phyloP scores from a whole-genome alignment of 2,797 vertebrate species.

The Acridotheres tristis region DNA sequence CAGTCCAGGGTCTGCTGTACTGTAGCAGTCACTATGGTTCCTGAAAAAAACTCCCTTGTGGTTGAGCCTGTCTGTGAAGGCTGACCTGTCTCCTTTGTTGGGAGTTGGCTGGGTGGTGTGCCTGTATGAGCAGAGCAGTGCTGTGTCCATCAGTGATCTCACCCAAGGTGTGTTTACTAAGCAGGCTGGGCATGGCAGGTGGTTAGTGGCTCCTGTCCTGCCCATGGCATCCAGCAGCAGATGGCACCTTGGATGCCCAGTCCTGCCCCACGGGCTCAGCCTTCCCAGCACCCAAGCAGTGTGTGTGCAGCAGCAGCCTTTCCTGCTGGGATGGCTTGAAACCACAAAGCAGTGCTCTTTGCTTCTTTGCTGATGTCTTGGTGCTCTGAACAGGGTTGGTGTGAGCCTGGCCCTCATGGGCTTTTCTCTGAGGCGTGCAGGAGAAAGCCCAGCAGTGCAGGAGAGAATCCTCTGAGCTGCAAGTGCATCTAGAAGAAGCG shows the following conservation, averaged over 20 bases:
- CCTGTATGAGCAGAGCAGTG: background rate
- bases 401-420: background rate
- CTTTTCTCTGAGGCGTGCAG: background rate
- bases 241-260: background rate
- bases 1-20: background rate
- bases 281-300: background rate
- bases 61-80: background rate
- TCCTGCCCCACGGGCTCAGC: rapidly evolving
- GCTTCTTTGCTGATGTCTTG: rapidly evolving
- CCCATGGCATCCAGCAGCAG: background rate
- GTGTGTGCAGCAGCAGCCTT: background rate
- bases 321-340: background rate
- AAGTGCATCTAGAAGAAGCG: background rate
- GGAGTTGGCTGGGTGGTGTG: background rate
- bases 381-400: background rate
- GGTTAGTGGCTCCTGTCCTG: background rate
- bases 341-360: background rate
- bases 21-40: background rate
- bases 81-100: background rate
- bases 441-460: background rate
- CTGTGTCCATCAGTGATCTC: background rate
- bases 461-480: background rate
- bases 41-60: background rate
- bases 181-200: conserved; percentile 5
- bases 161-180: background rate